Conservation (phyloP, 2,888 invertebrate genomes). For the Nineta flava region DNA sequence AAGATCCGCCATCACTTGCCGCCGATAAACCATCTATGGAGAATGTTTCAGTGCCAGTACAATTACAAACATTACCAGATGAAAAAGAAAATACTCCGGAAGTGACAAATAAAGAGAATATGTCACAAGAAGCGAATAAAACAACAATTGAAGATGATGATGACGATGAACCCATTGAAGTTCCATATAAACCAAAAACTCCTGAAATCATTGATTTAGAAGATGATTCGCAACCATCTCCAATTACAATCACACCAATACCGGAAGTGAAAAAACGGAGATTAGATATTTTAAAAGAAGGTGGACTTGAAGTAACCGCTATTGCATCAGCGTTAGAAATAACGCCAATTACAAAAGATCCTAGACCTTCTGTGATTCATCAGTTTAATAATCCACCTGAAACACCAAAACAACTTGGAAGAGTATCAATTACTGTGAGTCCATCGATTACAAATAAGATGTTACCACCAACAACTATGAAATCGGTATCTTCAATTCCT, state of each 20-base stretch:
- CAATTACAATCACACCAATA: constrained; percentile 14
- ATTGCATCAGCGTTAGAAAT: constrained; percentile 27
- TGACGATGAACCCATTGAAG: constrained; percentile 25
- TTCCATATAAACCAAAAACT: constrained; percentile 41
- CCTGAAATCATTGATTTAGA: constrained; percentile 50
- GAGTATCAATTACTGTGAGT: constrained; percentile 13
- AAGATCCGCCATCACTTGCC: constrained; percentile 20
- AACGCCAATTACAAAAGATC: constrained; percentile 7
- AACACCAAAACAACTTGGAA: constrained; percentile 9
- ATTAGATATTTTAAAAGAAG: constrained; percentile 56
- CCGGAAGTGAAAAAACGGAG: constrained; percentile 47
- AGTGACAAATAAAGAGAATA: constrained; percentile 19
- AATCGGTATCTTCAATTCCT: constrained; percentile 16
- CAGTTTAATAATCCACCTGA: constrained; percentile 14
- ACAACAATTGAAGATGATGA: constrained; percentile 7
- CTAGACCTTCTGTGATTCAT: constrained; percentile 19
- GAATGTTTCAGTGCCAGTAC: constrained; percentile 24
- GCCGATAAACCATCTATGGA: constrained; percentile 17
- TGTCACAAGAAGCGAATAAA: background rate
- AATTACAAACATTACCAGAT: constrained; percentile 25
- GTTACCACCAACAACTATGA: background rate
- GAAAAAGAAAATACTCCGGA: constrained; percentile 39
- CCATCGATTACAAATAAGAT: background rate
- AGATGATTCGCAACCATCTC: constrained; percentile 12
- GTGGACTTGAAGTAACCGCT: constrained; percentile 60